Conservation (phyloP, 2,888 invertebrate species). For the Noctua comes region DNA sequence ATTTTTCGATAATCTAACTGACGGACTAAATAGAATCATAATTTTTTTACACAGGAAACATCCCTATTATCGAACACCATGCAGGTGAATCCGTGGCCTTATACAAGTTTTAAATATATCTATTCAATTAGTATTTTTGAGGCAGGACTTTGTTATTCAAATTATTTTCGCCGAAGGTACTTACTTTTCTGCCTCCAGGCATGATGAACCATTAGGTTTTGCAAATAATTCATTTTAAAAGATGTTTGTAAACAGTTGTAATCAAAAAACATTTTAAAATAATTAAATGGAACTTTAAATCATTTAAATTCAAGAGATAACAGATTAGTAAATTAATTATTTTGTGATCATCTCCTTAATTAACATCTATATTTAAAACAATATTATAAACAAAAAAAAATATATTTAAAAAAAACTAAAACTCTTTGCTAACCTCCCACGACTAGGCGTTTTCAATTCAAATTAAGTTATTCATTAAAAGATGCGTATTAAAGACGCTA, state of each 20-base stretch:
- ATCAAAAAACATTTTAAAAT: not conserved
- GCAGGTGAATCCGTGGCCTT: not conserved
- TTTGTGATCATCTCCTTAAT: not conserved
- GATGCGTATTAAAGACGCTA: too few relatives aligned
- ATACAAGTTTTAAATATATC: not conserved
- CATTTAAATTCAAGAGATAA: not conserved
- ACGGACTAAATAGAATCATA: too few relatives aligned
- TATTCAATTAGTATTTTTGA: not conserved
- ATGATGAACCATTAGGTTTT: not conserved
- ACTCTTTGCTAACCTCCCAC: not conserved
- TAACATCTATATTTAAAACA: too few relatives aligned
- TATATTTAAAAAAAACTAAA: not conserved
- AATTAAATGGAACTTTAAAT: not conserved
- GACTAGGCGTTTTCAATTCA: not conserved
- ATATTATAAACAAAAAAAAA: too few relatives aligned
- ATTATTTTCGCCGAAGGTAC: not conserved
- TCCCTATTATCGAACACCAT: too few relatives aligned
- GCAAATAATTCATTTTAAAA: not conserved
- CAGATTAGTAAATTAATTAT: not conserved
- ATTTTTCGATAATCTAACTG: too few relatives aligned
- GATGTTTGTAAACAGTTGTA: too few relatives aligned
- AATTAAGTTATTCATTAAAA: too few relatives aligned
- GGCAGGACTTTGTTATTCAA: not conserved
- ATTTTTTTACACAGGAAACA: too few relatives aligned
- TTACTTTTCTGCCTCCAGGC: not conserved